Evolutionary conservation across 2,113 vertebrate genomes (phyloP), one percentile per base, ranked within the genome.

Genomic region (Callospermophilus lateralis): DNA sequence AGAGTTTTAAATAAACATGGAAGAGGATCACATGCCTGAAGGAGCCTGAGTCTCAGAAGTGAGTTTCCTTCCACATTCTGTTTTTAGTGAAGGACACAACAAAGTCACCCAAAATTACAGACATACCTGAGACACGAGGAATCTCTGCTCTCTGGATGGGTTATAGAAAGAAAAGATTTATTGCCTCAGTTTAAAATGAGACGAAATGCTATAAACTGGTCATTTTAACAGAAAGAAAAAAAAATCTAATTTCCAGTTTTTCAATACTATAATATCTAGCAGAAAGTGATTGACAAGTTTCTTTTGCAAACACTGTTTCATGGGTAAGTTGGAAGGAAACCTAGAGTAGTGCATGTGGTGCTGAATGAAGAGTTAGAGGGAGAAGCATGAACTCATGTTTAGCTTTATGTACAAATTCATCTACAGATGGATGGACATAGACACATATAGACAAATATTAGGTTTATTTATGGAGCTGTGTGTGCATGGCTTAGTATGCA

Each of bases 171-270:
- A 37, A 58, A 68, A 79, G n/a, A 63, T 70, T 45, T 80, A 28
- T 1, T 34, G 0, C 55, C 6, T 67, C 42, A 58, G 34, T n/a
- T 84, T 84, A 89, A 92, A 91, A 37, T 65, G 28, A 92, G 53
- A 84, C 37, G 24, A 28, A 45, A 34, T 19, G 20, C 19, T 92
- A 39, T 6, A 42, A 34, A 3, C 16, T 11, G 26, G 12, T 63
- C 51, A 39, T 92, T 55, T 92, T 88, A 70, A 37, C 4, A 79
- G 84, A 92, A 67, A 74, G 37, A 85, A 84, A 83, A 92, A 92
- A 79, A 83, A 93, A 80, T 42, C 39, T 53, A 76, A 74, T 48
- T n/a, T 55, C 26, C 24, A 80, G 73, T 22, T 79, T 67, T 89
- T 34, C 34, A 48, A 3, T 10, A 30, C 32, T 8, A 58, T 45